A percentile compares a stretch with the other conserved stretches of the same genome.
These are phyloP conservation scores for Chrysotoxum bicinctum DNA, from an alignment of 2,888 invertebrate genomes.

Conservation along the genomic window DNA sequence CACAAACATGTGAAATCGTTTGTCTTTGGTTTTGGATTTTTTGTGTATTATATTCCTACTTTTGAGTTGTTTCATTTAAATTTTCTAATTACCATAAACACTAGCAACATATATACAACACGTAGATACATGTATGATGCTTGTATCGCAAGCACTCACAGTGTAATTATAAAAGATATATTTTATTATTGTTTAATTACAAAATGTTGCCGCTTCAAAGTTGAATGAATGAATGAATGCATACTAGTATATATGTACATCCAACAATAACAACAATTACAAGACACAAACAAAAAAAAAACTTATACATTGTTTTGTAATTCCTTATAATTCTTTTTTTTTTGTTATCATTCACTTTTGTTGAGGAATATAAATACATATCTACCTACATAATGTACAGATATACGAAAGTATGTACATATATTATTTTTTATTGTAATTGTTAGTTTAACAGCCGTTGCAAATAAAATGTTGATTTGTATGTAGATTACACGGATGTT, in stretches of 20 bases:
- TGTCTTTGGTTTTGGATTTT: slow-evolving; percentile 12
- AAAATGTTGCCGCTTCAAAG: slow-evolving; percentile 63
- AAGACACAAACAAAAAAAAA: slow-evolving; percentile 37
- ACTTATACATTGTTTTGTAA: slow-evolving; percentile 36
- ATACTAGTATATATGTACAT: not conserved
- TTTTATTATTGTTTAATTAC: slow-evolving; percentile 69
- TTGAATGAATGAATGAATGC: slow-evolving; percentile 11
- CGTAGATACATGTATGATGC: not conserved
- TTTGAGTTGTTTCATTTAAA: slow-evolving; percentile 61
- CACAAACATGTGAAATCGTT: slow-evolving; percentile 45
- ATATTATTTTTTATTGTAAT: slow-evolving; percentile 66
- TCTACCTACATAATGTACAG: not conserved
- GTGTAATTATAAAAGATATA: slow-evolving; percentile 63
- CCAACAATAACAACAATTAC: slow-evolving; percentile 34
- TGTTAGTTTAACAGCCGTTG: slow-evolving; percentile 70
- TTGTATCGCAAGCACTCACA: slow-evolving; percentile 12
- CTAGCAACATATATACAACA: slow-evolving; percentile 16
- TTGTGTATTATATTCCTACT: slow-evolving; percentile 12
- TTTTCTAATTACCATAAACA: slow-evolving; percentile 65
- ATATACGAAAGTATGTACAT: no score
- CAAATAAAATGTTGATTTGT: slow-evolving; percentile 70
- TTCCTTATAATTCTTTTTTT: slow-evolving; percentile 42
- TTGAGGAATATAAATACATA: slow-evolving; percentile 14
- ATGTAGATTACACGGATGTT: slow-evolving; percentile 70
- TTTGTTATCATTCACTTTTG: slow-evolving; percentile 55